phyloP scores from a whole-genome alignment of 2,113 vertebrate genomes.

The Catharus minimus region DNA sequence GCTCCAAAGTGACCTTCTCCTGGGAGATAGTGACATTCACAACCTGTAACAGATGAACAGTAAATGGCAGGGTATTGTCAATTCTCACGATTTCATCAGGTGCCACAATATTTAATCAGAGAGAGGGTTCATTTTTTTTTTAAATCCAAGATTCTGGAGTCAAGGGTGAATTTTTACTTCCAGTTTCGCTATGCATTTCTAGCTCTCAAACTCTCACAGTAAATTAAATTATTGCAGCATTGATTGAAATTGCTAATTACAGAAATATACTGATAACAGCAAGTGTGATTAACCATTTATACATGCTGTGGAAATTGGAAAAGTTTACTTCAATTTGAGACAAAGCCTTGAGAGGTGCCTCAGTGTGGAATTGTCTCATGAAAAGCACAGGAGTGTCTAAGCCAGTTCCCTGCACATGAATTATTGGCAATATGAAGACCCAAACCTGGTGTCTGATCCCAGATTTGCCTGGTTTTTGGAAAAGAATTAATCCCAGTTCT shows the following conservation, averaged over 20 bases:
- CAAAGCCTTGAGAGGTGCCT: not conserved
- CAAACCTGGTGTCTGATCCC: not conserved
- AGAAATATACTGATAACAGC: accelerated
- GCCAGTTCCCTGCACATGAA: not conserved
- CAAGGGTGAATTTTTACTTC: not conserved
- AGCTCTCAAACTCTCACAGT: not conserved
- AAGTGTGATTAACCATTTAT: not conserved
- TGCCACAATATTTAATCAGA: not conserved
- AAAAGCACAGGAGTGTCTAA: not conserved
- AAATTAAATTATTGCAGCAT: not conserved
- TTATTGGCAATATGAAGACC: not conserved
- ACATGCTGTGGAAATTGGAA: not conserved
- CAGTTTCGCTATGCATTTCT: not conserved
- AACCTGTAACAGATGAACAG: not conserved
- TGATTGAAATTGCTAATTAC: not conserved
- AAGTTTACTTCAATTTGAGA: not conserved
- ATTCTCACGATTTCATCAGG: not conserved
- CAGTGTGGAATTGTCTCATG: not conserved
- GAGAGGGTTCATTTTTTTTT: not conserved
- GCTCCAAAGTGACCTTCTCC: conserved; percentile 4
- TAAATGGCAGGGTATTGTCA: not conserved
- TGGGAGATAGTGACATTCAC: not conserved
- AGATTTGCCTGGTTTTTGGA: not conserved
- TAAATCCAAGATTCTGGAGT: not conserved
- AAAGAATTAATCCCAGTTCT: not conserved